Evolutionary conservation across 2,797 vertebrate species (phyloP).

Genomic region (Cottoperca gobio): DNA sequence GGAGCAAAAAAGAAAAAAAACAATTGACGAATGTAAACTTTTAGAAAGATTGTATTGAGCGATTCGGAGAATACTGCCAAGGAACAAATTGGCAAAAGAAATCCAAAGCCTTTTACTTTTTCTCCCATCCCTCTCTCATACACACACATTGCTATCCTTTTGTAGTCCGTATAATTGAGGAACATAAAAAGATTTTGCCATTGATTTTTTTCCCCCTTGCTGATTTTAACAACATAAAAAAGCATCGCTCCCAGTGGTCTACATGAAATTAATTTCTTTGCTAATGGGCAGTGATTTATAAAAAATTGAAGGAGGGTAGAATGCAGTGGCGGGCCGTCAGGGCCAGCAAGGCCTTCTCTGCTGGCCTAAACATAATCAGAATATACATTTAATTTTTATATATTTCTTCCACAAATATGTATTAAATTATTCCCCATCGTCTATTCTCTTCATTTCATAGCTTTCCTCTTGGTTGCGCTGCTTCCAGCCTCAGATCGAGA

Average conservation of each 20-base stretch:
- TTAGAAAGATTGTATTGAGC: slow-evolving; percentile 80
- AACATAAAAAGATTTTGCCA: slow-evolving; percentile 57
- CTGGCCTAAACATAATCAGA: no score
- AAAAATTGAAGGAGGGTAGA: slow-evolving; percentile 6
- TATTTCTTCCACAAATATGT: no score
- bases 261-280: slow-evolving; percentile 40
- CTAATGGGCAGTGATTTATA: slow-evolving; percentile 51
- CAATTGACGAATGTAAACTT: slow-evolving; percentile 81
- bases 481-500: no score
- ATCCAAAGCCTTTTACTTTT: slow-evolving; percentile 44
- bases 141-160: slow-evolving; percentile 10
- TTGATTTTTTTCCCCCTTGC: slow-evolving; percentile 39
- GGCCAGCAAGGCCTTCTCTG: no score
- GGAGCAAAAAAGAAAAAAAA: not conserved
- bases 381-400: no score
- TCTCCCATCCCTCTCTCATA: not conserved
- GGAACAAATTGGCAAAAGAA: slow-evolving; percentile 63
- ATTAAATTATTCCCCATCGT: no score
- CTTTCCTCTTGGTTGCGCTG: no score
- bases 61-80: slow-evolving; percentile 63
- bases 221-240: slow-evolving; percentile 48
- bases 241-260: slow-evolving; percentile 22
- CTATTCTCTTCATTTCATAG: no score
- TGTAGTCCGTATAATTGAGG: slow-evolving; percentile 56
- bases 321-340: no score